Conservation (phyloP, 2,113 vertebrate genomes). For the Craseonycteris thonglongyai region DNA sequence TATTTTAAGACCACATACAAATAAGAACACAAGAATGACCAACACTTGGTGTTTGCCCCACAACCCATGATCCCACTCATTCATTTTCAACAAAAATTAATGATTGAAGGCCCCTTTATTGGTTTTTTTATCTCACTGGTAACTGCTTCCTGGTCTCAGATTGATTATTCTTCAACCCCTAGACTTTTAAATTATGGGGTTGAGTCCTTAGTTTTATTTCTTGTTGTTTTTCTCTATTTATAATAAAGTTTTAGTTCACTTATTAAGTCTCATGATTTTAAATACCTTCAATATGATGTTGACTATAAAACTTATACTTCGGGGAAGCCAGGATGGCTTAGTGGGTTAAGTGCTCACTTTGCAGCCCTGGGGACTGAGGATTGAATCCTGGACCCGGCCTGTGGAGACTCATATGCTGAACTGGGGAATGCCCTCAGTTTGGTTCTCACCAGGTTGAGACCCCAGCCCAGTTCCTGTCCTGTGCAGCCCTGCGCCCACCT, state of each 20-base stretch:
- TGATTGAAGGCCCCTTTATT: neutral
- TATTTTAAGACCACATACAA: neutral
- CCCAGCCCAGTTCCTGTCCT: too few relatives aligned
- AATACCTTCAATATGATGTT: neutral
- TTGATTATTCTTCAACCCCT: neutral
- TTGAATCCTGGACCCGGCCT: too few relatives aligned
- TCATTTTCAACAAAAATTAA: neutral
- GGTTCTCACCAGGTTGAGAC: too few relatives aligned
- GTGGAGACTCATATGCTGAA: too few relatives aligned
- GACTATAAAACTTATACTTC: neutral
- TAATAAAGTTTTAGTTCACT: neutral
- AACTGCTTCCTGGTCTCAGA: neutral
- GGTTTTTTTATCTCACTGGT: neutral
- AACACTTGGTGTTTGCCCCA: neutral
- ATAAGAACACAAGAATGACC: neutral
- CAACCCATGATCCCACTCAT: neutral
- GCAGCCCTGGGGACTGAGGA: too few relatives aligned
- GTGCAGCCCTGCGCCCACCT: too few relatives aligned
- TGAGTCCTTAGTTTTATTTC: neutral
- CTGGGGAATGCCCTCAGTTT: too few relatives aligned
- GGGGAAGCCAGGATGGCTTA: too few relatives aligned
- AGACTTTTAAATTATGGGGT: neutral
- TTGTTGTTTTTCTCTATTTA: constrained; percentile 5
- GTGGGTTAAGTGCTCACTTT: too few relatives aligned
- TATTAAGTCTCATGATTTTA: neutral